Base-by-base conservation (phyloP, 1,140 invertebrate genomes). In the Hormaphis cornu region DNA sequence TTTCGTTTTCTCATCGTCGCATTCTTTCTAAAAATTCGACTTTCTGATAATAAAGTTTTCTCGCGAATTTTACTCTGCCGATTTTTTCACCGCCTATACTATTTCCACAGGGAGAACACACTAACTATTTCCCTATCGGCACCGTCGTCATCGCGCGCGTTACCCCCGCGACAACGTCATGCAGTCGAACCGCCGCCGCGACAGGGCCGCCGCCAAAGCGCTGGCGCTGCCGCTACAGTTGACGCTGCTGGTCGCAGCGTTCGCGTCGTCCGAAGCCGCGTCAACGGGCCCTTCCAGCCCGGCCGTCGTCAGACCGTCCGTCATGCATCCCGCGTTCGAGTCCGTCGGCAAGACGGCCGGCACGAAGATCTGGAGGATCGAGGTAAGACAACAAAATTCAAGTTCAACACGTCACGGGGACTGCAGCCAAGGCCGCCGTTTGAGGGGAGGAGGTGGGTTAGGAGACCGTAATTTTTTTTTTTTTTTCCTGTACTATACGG, bases 321-420 rank as follows among this genome's bases (percentile, higher is more conserved):
- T 74, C 26, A 73, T 75, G 71, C 75, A 75, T 71, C 72, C 74
- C n/a, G 73, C 73, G 22, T 76, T 75, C 46, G 71, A 71, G 54
- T 71, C 83, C 72, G 85, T 85, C 16, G 86, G 86, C 6, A 79
- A 79, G 59, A 75, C 79, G 40, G 81, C 83, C 7, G 86, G 86
- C 1, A 72, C 87, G 0, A 83, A 87, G 74, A 81, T 87, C 37
- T 88, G 86, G 86, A 81, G 86, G 73, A 84, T 88, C 46, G 82
- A 87, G 80, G 86, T 87, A 76, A 79, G 77, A 77, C 73, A 48
- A 70, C 46, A 69, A 69, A n/a, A n/a, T n/a, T n/a, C n/a, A n/a
- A n/a, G n/a, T n/a, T n/a, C n/a, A n/a, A n/a, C n/a, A n/a, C n/a
- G n/a, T n/a, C n/a, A n/a, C n/a, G n/a, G n/a, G n/a, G n/a, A n/a